Conservation (phyloP, 2,797 vertebrate genomes). For the Alosa sapidissima region DNA sequence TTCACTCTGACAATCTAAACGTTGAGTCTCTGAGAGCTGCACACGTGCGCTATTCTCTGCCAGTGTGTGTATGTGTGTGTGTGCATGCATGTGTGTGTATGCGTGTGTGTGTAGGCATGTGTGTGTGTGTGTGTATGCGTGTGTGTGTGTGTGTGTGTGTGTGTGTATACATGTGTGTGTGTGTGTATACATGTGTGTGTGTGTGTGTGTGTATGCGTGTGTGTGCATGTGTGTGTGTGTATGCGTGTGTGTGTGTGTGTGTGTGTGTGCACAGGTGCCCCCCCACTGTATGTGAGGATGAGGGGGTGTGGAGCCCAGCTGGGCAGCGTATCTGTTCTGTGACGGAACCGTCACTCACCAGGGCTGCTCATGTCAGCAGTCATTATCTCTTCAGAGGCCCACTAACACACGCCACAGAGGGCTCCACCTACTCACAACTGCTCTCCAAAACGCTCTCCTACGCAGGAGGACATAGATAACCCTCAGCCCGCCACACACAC, state of each 20-base stretch:
- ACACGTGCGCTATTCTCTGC: too few relatives aligned
- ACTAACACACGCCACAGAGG: slow-evolving; percentile 29
- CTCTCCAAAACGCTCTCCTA: not conserved
- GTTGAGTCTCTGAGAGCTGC: too few relatives aligned
- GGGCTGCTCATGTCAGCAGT: not conserved
- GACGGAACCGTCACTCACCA: slow-evolving; percentile 22
- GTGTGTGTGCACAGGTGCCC: slow-evolving; percentile 15
- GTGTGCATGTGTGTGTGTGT: not conserved
- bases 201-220: too few relatives aligned
- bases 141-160: too few relatives aligned
- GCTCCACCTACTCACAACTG: slow-evolving; percentile 23
- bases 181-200: too few relatives aligned
- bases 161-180: too few relatives aligned
- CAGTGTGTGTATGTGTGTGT: too few relatives aligned
- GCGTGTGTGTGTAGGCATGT: too few relatives aligned
- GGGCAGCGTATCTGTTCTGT: slow-evolving; percentile 1
- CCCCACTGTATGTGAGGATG: slow-evolving; percentile 32
- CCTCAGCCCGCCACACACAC: not conserved
- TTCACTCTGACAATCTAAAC: too few relatives aligned
- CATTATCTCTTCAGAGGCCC: slow-evolving; percentile 41
- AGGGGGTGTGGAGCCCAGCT: slow-evolving; percentile 16
- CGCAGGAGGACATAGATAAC: not conserved
- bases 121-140: too few relatives aligned
- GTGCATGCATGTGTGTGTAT: too few relatives aligned
- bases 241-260: not conserved